Evolutionary conservation across 2,888 invertebrate genomes (phyloP).

Genomic region (Spisula solida): DNA sequence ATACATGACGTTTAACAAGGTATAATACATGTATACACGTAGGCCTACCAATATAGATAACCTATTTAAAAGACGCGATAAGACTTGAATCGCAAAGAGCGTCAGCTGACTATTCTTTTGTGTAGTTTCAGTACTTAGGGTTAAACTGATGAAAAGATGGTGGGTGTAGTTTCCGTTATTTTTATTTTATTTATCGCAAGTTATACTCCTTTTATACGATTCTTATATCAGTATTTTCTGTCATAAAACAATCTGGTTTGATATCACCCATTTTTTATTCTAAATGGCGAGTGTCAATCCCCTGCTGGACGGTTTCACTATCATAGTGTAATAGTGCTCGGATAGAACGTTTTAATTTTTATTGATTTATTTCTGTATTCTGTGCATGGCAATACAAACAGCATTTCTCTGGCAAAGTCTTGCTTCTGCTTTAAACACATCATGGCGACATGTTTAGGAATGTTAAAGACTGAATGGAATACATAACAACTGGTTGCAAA

Average conservation of each 20-base stretch:
- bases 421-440: no score
- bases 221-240: not conserved
- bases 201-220: not conserved
- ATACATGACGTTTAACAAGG: slow-evolving; percentile 13
- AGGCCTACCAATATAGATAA: no score
- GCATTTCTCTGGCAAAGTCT: no score
- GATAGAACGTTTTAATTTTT: not conserved
- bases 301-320: not conserved
- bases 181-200: not conserved
- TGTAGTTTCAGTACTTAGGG: not conserved
- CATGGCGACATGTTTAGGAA: no score
- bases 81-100: no score
- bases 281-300: no score
- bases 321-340: not conserved
- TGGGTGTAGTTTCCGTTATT: not conserved
- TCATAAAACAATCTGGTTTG: not conserved
- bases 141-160: not conserved
- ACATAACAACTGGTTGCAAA: no score
- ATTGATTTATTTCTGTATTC: not conserved
- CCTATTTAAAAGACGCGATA: no score
- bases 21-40: not conserved
- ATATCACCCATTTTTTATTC: no score
- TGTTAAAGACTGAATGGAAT: no score
- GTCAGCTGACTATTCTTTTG: not conserved
- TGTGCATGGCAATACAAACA: not conserved